Conservation (phyloP, 2,888 invertebrate species). For the Darwinula stevensoni region DNA sequence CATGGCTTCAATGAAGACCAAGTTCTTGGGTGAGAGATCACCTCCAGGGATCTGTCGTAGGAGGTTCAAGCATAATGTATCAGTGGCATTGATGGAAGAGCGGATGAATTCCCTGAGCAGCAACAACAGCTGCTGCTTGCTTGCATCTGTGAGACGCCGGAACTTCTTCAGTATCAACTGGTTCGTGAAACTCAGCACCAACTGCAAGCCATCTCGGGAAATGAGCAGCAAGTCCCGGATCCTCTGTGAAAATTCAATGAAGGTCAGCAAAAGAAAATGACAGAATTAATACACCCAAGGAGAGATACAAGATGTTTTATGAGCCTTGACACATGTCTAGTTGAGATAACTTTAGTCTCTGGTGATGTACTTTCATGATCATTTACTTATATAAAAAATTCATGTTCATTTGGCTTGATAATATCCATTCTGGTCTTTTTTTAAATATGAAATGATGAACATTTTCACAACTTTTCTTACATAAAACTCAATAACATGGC, state of each 20-base stretch:
- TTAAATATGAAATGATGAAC: too few relatives aligned
- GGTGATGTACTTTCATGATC: too few relatives aligned
- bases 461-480: too few relatives aligned
- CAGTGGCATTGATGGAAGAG: conserved; percentile 56
- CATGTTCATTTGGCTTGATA: too few relatives aligned
- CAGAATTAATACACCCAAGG: neutral
- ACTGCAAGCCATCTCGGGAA: conserved; percentile 56
- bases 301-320: too few relatives aligned
- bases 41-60: conserved; percentile 85
- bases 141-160: conserved; percentile 48
- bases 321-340: too few relatives aligned
- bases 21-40: conserved; percentile 37
- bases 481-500: too few relatives aligned
- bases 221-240: conserved; percentile 73
- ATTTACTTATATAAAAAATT: too few relatives aligned
- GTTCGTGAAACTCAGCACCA: conserved; percentile 47
- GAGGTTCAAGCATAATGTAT: conserved; percentile 64
- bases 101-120: conserved; percentile 46
- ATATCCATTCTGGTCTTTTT: too few relatives aligned
- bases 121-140: conserved; percentile 49
- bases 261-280: conserved; percentile 6
- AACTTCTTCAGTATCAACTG: conserved; percentile 67
- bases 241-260: conserved; percentile 21
- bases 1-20: conserved; percentile 61
- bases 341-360: too few relatives aligned